A percentile compares a stretch with the other conserved stretches of the same genome.
These are phyloP conservation scores for Microctonus hyperodae DNA, from an alignment of 2,888 invertebrate genomes.

Conservation along the genomic window DNA sequence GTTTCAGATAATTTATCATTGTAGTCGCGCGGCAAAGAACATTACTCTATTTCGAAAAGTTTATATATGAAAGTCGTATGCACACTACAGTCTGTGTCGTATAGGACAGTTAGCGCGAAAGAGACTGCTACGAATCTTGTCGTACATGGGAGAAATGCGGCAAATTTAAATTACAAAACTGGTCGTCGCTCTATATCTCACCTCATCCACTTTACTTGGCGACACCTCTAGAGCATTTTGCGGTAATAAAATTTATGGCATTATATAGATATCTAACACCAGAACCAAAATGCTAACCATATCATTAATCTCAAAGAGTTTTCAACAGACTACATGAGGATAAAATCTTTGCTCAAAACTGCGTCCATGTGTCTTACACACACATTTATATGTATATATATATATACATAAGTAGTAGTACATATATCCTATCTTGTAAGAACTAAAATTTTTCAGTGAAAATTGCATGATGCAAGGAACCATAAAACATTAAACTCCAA, in stretches of 20 bases:
- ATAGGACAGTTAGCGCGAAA: too few species aligned
- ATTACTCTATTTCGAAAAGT: too few species aligned
- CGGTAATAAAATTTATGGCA: neutral
- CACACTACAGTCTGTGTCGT: too few species aligned
- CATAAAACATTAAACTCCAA: too few species aligned
- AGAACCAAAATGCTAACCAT: neutral
- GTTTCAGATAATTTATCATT: neutral
- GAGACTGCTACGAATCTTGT: neutral
- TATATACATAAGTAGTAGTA: too few species aligned
- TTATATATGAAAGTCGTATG: too few species aligned
- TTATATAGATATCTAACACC: neutral
- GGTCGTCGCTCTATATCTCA: neutral
- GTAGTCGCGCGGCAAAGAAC: too few species aligned
- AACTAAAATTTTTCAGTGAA: too few species aligned
- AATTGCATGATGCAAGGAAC: too few species aligned
- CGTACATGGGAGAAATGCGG: neutral
- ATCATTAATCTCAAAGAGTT: neutral
- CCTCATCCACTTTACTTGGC: neutral
- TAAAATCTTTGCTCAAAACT: neutral
- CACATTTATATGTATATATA: neutral
- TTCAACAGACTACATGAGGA: neutral
- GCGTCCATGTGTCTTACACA: neutral
- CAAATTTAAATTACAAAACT: neutral
- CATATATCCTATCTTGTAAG: too few species aligned
- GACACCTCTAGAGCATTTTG: neutral